Conservation (phyloP, 2,888 invertebrate species). For the Hydraecia micacea region DNA sequence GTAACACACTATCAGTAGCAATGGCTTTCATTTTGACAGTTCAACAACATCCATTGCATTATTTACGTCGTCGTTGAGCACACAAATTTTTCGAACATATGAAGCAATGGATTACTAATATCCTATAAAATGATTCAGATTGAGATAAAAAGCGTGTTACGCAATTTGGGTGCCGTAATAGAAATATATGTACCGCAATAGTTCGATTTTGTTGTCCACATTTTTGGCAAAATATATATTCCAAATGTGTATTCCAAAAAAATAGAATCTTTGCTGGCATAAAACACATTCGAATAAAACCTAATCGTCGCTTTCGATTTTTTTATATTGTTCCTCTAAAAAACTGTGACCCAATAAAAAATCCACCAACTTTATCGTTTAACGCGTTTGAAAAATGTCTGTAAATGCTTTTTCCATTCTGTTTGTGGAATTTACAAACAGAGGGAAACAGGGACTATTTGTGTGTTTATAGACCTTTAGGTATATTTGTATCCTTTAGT, state of each 20-base stretch:
- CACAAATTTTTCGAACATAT: not conserved
- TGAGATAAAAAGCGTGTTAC: not conserved
- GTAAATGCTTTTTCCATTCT: constrained; percentile 30
- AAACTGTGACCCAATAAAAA: constrained; percentile 30
- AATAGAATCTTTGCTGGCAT: not conserved
- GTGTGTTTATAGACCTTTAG: not conserved
- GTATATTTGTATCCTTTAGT: not conserved
- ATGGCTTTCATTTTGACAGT: not conserved
- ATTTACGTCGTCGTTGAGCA: not conserved
- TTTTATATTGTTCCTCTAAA: constrained; percentile 17
- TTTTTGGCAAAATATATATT: not conserved
- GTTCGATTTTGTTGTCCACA: not conserved
- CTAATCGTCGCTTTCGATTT: constrained; percentile 20
- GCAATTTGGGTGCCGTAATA: not conserved
- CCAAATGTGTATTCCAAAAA: not conserved
- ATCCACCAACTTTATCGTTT: constrained; percentile 13
- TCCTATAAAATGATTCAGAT: not conserved
- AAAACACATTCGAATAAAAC: constrained; percentile 27
- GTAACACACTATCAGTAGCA: not conserved
- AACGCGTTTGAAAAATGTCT: constrained; percentile 41
- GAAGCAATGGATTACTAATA: not conserved
- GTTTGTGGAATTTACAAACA: constrained; percentile 35
- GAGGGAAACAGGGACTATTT: constrained; percentile 10
- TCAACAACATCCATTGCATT: not conserved
- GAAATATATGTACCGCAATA: not conserved